A percentile compares a stretch with the other conserved stretches of the same genome.
These are phyloP conservation scores for Perodicticus potto DNA, from an alignment of 2,797 vertebrate genomes.

Conservation along the genomic window DNA sequence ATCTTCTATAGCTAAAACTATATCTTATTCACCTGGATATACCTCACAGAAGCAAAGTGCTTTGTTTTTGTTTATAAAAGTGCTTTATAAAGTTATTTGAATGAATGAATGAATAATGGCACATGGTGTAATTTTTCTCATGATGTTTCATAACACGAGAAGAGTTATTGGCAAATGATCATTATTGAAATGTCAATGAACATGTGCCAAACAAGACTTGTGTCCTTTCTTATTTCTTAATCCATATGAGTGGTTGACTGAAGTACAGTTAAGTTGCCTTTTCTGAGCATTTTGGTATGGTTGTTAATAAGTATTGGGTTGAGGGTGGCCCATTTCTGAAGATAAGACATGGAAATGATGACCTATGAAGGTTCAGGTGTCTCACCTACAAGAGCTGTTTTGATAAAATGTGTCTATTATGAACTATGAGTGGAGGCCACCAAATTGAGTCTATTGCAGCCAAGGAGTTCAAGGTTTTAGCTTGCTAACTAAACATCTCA, in stretches of 20 bases:
- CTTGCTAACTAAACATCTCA: neutral
- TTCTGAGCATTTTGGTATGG: neutral
- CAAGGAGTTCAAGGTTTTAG: neutral
- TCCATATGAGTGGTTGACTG: neutral
- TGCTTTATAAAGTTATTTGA: neutral
- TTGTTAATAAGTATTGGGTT: neutral
- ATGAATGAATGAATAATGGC: neutral
- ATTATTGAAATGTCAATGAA: neutral
- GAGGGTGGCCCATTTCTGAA: neutral
- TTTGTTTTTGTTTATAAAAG: no score
- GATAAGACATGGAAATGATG: neutral
- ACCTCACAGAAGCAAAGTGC: neutral
- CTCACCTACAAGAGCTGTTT: neutral
- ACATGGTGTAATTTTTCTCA: neutral
- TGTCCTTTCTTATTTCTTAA: neutral
- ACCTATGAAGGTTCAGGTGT: neutral
- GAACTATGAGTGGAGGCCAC: neutral
- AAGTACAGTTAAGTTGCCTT: neutral
- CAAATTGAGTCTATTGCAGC: neutral
- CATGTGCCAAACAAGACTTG: neutral
- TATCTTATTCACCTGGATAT: neutral
- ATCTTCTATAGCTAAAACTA: neutral
- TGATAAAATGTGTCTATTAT: slow-evolving; percentile 7
- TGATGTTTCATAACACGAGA: neutral
- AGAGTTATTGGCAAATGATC: neutral